Percentiles rank a stretch among this genome's conserved stretches.
These are phyloP conservation scores for Drosophila neonasuta DNA, from an alignment of 2,888 invertebrate genomes.

Conservation along the genomic window DNA sequence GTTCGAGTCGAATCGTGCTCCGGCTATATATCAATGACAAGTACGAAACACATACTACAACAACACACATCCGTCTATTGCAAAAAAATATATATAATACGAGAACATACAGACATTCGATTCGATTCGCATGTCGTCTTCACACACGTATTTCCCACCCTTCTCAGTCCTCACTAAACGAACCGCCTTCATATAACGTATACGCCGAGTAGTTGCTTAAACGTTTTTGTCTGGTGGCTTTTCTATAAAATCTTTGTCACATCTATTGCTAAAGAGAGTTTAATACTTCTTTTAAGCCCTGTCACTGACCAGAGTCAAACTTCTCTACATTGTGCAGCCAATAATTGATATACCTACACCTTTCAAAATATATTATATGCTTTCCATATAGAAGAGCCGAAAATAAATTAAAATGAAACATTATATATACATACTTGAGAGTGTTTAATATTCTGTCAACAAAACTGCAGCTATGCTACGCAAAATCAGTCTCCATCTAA, in stretches of 20 bases:
- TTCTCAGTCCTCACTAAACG: not conserved
- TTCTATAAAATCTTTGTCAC: conserved; percentile 41
- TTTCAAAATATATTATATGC: no score
- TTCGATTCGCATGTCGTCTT: conserved; percentile 16
- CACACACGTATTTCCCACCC: conserved; percentile 10
- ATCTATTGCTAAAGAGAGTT: conserved; percentile 33
- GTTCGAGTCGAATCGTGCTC: conserved; percentile 25
- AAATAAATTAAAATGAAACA: no score
- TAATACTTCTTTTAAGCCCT: conserved; percentile 30
- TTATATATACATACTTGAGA: not conserved
- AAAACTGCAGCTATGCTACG: not conserved
- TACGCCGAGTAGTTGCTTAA: conserved; percentile 31
- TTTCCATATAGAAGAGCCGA: no score
- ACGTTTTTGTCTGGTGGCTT: conserved; percentile 35
- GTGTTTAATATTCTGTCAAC: not conserved
- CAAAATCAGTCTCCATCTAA: conserved; percentile 37
- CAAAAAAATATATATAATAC: conserved; percentile 11
- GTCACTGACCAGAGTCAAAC: not conserved
- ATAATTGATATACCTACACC: no score
- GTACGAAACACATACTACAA: conserved; percentile 27
- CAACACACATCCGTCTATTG: conserved; percentile 8
- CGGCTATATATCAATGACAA: conserved; percentile 64
- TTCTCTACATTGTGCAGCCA: not conserved
- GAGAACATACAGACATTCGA: conserved; percentile 6
- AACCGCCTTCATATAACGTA: not conserved